Percentiles rank a stretch among this genome's conserved stretches.
phyloP scores from a whole-genome alignment of 2,797 vertebrate species.

The Sebastiscus albofasciatus region DNA sequence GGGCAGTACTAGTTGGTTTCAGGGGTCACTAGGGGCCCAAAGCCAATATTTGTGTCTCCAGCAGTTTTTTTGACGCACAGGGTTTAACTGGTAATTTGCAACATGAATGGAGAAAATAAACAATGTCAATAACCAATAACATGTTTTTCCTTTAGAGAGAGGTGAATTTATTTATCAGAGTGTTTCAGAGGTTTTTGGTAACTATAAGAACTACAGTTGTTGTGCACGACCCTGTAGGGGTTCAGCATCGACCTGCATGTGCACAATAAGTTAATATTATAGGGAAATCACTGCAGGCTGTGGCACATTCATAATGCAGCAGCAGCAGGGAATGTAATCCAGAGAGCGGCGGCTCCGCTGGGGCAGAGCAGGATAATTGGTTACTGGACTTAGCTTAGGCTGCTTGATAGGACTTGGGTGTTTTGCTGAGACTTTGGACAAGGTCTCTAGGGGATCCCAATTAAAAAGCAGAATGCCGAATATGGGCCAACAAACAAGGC shows the following conservation, averaged over 20 bases:
- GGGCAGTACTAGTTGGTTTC: neutral
- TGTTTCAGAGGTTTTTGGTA: slow-evolving; percentile 21
- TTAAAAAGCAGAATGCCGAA: slow-evolving; percentile 79
- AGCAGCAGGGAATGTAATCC: slow-evolving; percentile 71
- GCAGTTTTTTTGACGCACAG: neutral
- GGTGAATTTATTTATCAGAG: neutral
- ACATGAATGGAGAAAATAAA: neutral
- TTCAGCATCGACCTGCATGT: slow-evolving; percentile 53
- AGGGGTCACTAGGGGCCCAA: neutral
- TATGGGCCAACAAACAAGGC: slow-evolving; percentile 69
- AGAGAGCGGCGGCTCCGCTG: slow-evolving; percentile 52
- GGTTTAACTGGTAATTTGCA: neutral
- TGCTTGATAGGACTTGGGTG: slow-evolving; percentile 67
- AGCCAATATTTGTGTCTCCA: neutral
- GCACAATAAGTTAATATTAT: slow-evolving; percentile 60
- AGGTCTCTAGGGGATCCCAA: slow-evolving; percentile 79
- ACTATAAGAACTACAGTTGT: slow-evolving; percentile 3
- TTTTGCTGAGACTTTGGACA: slow-evolving; percentile 75
- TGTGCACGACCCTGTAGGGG: slow-evolving; percentile 28
- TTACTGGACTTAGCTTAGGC: slow-evolving; percentile 75
- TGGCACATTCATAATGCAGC: slow-evolving; percentile 76
- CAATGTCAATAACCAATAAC: neutral
- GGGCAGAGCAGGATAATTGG: slow-evolving; percentile 79
- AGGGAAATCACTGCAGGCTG: slow-evolving; percentile 60
- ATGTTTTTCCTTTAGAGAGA: neutral